phyloP scores from a whole-genome alignment of 2,888 invertebrate species.

The Parelbella ahira region DNA sequence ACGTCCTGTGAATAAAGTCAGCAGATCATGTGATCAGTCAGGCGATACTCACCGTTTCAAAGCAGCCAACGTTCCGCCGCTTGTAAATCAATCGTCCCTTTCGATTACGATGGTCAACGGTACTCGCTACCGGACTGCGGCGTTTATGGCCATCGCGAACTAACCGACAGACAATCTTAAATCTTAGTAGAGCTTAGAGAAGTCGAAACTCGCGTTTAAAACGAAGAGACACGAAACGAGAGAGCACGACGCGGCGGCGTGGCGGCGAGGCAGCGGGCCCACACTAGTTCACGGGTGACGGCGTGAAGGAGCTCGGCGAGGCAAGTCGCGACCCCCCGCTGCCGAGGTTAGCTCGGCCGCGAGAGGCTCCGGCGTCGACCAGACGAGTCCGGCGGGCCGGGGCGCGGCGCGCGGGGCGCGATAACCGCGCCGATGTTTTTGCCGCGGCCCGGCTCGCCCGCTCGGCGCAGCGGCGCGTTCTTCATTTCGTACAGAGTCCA shows the following conservation, averaged over 20 bases:
- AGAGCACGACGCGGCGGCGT: slow-evolving; percentile 21
- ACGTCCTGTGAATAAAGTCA: slow-evolving; percentile 37
- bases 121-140: slow-evolving; percentile 48
- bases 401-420: slow-evolving; percentile 46
- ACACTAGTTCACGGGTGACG: slow-evolving; percentile 33
- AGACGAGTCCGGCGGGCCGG: slow-evolving; percentile 59
- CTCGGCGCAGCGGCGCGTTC: slow-evolving; percentile 66
- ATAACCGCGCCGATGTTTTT: slow-evolving; percentile 78
- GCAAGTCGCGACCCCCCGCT: slow-evolving; percentile 73
- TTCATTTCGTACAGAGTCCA: slow-evolving; percentile 77
- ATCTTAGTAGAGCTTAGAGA: slow-evolving; percentile 54
- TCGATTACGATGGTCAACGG: slow-evolving; percentile 52
- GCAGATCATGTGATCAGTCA: slow-evolving; percentile 33
- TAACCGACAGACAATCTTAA: slow-evolving; percentile 57
- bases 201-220: slow-evolving; percentile 55
- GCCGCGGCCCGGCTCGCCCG: slow-evolving; percentile 73
- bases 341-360: slow-evolving; percentile 73
- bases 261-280: slow-evolving; percentile 50
- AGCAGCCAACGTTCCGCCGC: slow-evolving; percentile 45
- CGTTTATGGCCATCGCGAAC: slow-evolving; percentile 46
- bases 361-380: slow-evolving; percentile 70
- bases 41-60: slow-evolving; percentile 61
- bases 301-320: slow-evolving; percentile 57
- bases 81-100: slow-evolving; percentile 60
- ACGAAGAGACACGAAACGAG: slow-evolving; percentile 35